phyloP scores from a whole-genome alignment of 2,113 vertebrate genomes.

The Piprites chloris region DNA sequence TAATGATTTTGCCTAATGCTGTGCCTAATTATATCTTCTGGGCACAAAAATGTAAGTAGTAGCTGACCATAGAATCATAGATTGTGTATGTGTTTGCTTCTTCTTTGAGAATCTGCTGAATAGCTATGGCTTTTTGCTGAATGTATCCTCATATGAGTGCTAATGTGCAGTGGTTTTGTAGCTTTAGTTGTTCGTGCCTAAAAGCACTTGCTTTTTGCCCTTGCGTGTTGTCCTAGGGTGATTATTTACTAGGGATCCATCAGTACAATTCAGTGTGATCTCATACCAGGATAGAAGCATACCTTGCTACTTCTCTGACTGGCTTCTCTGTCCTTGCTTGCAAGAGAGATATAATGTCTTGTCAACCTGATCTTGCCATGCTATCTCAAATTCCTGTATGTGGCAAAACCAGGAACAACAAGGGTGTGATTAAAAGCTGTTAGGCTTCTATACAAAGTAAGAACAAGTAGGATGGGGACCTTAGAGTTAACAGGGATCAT shows the following conservation, averaged over 20 bases:
- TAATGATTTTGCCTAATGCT: neutral
- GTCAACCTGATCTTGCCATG: neutral
- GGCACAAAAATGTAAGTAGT: neutral
- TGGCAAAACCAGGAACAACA: neutral
- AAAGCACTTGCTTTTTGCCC: neutral
- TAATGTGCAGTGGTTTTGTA: neutral
- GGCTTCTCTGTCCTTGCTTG: neutral
- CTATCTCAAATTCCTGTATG: neutral
- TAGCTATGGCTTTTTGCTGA: neutral
- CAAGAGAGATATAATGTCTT: neutral
- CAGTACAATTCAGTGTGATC: neutral
- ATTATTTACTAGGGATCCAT: neutral
- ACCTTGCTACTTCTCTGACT: neutral
- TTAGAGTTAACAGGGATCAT: neutral
- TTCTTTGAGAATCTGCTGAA: neutral
- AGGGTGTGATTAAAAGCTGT: neutral
- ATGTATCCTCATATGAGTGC: neutral
- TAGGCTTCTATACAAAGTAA: neutral
- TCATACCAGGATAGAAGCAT: neutral
- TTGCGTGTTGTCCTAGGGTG: accelerated
- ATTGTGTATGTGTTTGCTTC: neutral
- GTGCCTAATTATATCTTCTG: neutral
- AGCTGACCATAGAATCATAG: neutral
- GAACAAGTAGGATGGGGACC: neutral
- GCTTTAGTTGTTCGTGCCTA: neutral